Conservation (phyloP, 2,113 vertebrate genomes). For the Calyptommatus sinebrachiatus region DNA sequence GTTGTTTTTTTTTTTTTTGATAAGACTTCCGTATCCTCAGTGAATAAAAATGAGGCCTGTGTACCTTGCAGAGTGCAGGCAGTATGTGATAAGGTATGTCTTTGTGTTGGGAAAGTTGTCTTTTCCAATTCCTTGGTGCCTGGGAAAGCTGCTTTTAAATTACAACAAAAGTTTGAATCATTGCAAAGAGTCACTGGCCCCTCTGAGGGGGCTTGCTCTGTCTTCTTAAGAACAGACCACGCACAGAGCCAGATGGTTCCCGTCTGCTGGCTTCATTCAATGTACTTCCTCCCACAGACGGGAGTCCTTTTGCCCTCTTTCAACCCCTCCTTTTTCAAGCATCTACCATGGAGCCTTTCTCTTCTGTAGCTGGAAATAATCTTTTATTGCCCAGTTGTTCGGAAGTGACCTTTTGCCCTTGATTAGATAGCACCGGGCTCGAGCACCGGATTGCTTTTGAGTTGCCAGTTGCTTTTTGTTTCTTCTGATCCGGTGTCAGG, state of each 20-base stretch:
- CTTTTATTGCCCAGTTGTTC: slow-evolving; percentile 99
- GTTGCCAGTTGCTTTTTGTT: slow-evolving; percentile 80
- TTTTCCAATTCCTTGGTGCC: slow-evolving; percentile 42
- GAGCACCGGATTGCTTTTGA: slow-evolving; percentile 88
- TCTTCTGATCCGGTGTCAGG: slow-evolving; percentile 83
- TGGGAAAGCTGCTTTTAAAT: slow-evolving; percentile 68
- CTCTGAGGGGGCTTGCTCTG: slow-evolving; percentile 70
- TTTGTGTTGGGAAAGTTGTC: not conserved
- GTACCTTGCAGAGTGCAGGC: slow-evolving; percentile 5
- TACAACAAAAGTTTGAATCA: slow-evolving; percentile 64
- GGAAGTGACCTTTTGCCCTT: slow-evolving; percentile 99
- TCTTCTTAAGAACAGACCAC: slow-evolving; percentile 76
- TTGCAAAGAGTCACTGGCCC: slow-evolving; percentile 69
- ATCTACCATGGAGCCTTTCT: slow-evolving; percentile 80
- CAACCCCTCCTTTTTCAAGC: slow-evolving; percentile 55
- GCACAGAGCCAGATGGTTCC: slow-evolving; percentile 94
- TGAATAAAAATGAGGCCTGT: slow-evolving; percentile 26
- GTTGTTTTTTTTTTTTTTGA: not conserved
- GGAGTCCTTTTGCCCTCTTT: slow-evolving; percentile 71
- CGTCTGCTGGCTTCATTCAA: slow-evolving; percentile 92
- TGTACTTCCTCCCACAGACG: slow-evolving; percentile 87
- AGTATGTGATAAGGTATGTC: not conserved
- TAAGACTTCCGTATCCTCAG: slow-evolving; percentile 33
- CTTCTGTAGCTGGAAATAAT: slow-evolving; percentile 93
- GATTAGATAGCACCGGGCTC: slow-evolving; percentile 96